Evolutionary conservation across 1,140 invertebrate species (phyloP).

Genomic region (Uloborus diversus): DNA sequence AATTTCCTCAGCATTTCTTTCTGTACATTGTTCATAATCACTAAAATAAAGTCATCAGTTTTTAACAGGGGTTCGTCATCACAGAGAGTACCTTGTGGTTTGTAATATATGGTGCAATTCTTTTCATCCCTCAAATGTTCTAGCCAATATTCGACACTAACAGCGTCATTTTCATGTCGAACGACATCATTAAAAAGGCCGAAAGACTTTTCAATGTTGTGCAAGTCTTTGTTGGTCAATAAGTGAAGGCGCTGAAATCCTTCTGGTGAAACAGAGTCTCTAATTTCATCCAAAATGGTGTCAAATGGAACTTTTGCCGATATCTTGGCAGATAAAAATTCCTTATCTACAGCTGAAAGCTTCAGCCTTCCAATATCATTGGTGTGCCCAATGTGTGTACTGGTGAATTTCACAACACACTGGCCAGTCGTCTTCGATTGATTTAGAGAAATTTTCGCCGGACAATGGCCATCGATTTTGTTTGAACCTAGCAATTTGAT

Average conservation of each 20-base stretch:
- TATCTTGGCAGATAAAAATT: background rate
- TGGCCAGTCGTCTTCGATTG: too few relatives aligned
- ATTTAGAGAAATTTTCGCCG: too few relatives aligned
- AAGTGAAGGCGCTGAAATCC: background rate
- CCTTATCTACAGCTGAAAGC: background rate
- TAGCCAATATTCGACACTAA: constrained; percentile 4
- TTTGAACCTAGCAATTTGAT: too few relatives aligned
- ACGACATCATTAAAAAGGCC: too few relatives aligned
- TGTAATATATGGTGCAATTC: background rate
- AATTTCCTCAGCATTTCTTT: background rate
- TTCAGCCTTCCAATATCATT: background rate
- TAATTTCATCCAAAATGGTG: background rate
- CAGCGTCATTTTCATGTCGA: background rate
- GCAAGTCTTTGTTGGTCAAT: constrained; percentile 9
- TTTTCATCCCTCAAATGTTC: background rate
- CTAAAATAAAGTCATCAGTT: background rate
- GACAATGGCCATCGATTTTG: too few relatives aligned
- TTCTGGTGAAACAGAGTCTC: background rate
- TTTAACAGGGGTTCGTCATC: background rate
- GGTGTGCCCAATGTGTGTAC: background rate
- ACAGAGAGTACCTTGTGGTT: background rate
- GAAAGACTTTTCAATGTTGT: constrained; percentile 21
- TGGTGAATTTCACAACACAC: background rate
- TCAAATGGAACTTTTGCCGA: constrained; percentile 3
- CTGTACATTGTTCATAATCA: constrained; percentile 4